Evolutionary conservation across 1,140 invertebrate genomes (phyloP), one percentile per base, ranked within the genome.

Genomic region (Laupala kohalensis): DNA sequence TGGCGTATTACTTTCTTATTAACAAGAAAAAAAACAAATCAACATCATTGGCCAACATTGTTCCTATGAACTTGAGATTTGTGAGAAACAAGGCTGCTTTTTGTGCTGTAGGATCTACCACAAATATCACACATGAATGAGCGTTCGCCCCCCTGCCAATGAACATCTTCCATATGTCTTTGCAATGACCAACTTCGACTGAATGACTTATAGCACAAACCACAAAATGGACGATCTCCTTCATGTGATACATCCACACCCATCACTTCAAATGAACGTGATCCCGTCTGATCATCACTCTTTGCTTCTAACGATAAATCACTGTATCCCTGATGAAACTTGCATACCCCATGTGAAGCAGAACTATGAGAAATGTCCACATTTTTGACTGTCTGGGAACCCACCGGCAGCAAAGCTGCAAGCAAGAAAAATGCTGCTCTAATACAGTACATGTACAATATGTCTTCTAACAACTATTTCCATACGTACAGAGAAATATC

Each of bases 71-170:
- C 83, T 74, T 84, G 83, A 73, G 82, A 83, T 72, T 82, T 83
- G 75, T 84, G 84, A 63, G 83, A 84, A 74, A 84, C 79, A 70
- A 85, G 76, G 72, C 83, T 84, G 74, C 84, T 85, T 63, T 81
- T 79, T 3, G 83, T 84, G 69, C 84, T 83, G 77, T 84, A 85
- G 71, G 77, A 80, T 28, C 82, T 77, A 28, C 82, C 81, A 75
- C 84, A 84, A n/a, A 81, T 77, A 70, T 84, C 80, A 73, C 83
- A 84, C 4, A 79, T 77, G 15, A 83, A 75, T 62, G 80, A 81
- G 70, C 83, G 80, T n/a, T 81, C 82, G 6, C 15, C 72, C 68
- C 81, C 78, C 74, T 81, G 81, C 73, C 81, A 83, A 71, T 84
- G 83, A 26, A 82, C 83, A 74, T 85, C 84, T 25, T 83, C 79